Conservation (phyloP, 2,888 invertebrate genomes). For the Amphiduros pacificus region DNA sequence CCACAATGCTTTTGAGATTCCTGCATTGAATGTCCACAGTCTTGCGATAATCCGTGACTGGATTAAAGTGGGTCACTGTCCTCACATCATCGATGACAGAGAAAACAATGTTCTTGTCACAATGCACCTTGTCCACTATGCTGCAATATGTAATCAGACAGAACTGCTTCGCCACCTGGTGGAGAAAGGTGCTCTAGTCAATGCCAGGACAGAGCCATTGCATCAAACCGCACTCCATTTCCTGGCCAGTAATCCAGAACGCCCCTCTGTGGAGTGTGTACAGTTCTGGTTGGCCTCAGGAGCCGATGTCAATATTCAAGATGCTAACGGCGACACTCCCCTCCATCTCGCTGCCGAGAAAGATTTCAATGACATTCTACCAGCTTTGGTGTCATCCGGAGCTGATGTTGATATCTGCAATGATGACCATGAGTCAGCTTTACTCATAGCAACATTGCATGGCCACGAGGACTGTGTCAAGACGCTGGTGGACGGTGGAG, state of each 20-base stretch:
- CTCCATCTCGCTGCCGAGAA: conserved; percentile 8
- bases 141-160: conserved; percentile 4
- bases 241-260: neutral
- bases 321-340: neutral
- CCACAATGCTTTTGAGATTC: too few relatives aligned
- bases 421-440: neutral
- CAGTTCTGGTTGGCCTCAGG: conserved; percentile 7
- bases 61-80: too few relatives aligned
- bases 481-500: conserved; percentile 5
- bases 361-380: neutral
- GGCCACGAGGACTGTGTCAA: neutral
- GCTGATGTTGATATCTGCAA: neutral
- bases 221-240: conserved; percentile 3
- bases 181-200: conserved; percentile 1
- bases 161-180: conserved; percentile 5
- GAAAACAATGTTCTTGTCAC: neutral
- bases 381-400: neutral
- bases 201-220: neutral
- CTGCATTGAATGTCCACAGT: too few relatives aligned
- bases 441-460: conserved; percentile 1
- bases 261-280: neutral
- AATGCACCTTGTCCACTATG: conserved; percentile 12
- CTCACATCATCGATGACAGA: too few relatives aligned
- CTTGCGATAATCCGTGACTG: too few relatives aligned
- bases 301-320: neutral